Evolutionary conservation across 2,888 invertebrate genomes (phyloP), one percentile per base, ranked within the genome.

Genomic region (Alentia gelatinosa): DNA sequence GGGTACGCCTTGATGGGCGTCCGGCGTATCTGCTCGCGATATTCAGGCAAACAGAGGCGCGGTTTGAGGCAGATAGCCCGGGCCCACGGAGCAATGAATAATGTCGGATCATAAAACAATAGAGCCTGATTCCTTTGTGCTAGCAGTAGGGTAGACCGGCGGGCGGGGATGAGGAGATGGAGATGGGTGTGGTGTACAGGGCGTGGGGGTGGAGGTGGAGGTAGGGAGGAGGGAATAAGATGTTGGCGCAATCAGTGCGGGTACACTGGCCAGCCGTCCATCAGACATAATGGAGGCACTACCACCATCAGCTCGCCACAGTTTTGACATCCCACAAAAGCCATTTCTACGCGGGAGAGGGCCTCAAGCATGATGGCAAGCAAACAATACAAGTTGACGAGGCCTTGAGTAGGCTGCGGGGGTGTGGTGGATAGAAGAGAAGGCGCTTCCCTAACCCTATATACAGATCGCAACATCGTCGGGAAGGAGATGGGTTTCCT

Each of bases 301-400:
- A 68, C 68, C n/a, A 39, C 79, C 79, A 79, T 79, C 79, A 39
- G 37, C 37, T 39, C 15, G n/a, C 12, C 15, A 12, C 79, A 33
- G 79, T 79, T 79, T 79, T 79, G 79, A 37, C 79, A 79, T 79
- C 79, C 79, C 79, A 79, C 79, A 79, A 79, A 79, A 79, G 79
- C 79, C 79, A 79, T 79, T 79, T 79, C 74, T 33, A 74, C 74
- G 4, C 74, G 30, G 12, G 30, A 33, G 30, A 74, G 33, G 3
- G 79, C n/a, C 15, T 35, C 79, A 39, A 68, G 68, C 68, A 3
- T 12, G 26, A 68, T 30, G 68, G 68, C 68, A 30, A 68, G 79
- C 79, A 79, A 79, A 79, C 79, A 79, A 79, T 79, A 26, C 79
- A 39, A 35, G 39, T 39, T 79, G 79, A 79, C 79, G 79, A 79